phyloP scores from a whole-genome alignment of 2,797 vertebrate species.

The Craterocephalus amniculus region DNA sequence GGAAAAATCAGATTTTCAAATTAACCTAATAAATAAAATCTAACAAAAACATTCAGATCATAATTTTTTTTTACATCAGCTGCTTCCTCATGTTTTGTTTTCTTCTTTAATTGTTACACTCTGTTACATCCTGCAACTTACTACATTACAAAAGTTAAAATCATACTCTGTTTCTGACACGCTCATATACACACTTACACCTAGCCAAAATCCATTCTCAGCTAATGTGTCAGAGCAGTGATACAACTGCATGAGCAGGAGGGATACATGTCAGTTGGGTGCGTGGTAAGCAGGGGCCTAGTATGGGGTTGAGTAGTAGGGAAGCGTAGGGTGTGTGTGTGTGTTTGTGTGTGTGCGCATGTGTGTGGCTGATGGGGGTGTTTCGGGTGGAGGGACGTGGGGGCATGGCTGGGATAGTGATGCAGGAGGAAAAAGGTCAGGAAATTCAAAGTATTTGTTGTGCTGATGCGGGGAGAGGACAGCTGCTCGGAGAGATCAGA shows the following conservation, averaged over 20 bases:
- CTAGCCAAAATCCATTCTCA: slow-evolving; percentile 55
- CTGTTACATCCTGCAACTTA: not conserved
- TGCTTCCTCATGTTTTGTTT: not conserved
- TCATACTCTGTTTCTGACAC: slow-evolving; percentile 20
- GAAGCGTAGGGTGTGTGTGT: slow-evolving; percentile 58
- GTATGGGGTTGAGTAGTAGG: slow-evolving; percentile 53
- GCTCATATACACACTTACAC: slow-evolving; percentile 41
- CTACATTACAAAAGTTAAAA: not conserved
- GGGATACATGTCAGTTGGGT: slow-evolving; percentile 71
- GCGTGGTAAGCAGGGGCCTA: slow-evolving; percentile 66
- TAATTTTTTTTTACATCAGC: not conserved
- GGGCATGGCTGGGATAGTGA: slow-evolving; percentile 76
- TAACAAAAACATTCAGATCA: not conserved
- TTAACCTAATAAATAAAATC: not conserved
- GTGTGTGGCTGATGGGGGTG: slow-evolving; percentile 22
- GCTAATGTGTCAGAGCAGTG: slow-evolving; percentile 71
- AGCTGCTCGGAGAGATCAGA: slow-evolving; percentile 86
- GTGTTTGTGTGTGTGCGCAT: slow-evolving; percentile 25
- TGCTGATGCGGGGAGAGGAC: slow-evolving; percentile 87
- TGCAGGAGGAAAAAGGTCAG: slow-evolving; percentile 87
- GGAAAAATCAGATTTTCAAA: not conserved
- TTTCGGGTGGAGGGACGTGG: slow-evolving; percentile 34
- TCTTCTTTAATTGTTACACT: not conserved
- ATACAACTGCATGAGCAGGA: slow-evolving; percentile 70
- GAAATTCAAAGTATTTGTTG: slow-evolving; percentile 87